Evolutionary conservation across 2,113 vertebrate genomes (phyloP).

Genomic region (Trochalopteron elliotii): DNA sequence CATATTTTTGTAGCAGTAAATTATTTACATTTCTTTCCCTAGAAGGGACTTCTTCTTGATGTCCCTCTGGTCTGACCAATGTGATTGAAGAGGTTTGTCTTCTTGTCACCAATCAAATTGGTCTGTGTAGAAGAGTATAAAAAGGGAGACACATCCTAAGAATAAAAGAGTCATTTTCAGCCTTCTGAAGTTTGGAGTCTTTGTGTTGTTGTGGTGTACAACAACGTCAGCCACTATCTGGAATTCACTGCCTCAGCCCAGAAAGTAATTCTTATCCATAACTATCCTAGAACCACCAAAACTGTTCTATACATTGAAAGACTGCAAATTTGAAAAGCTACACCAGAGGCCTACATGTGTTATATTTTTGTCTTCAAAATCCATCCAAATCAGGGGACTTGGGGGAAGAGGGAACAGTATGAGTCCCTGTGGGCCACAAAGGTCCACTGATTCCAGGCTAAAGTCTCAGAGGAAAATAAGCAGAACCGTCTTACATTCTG

Average conservation of each 20-base stretch:
- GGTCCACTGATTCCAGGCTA: neutral
- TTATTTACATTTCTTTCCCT: too few relatives aligned
- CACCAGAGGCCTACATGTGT: neutral
- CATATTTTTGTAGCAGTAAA: too few relatives aligned
- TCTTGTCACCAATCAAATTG: too few relatives aligned
- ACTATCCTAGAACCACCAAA: neutral
- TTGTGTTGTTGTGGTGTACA: too few relatives aligned
- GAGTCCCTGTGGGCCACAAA: neutral
- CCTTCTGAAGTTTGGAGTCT: too few relatives aligned
- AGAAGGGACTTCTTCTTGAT: too few relatives aligned
- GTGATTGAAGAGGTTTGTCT: too few relatives aligned
- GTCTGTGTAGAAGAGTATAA: too few relatives aligned
- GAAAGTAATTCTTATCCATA: neutral
- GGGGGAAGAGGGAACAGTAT: neutral
- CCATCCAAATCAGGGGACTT: neutral
- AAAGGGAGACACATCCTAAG: too few relatives aligned
- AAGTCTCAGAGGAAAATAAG: neutral
- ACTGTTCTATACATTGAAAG: neutral
- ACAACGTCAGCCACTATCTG: neutral
- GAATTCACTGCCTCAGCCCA: neutral
- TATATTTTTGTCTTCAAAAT: neutral
- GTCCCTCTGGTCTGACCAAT: too few relatives aligned
- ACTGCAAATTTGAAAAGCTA: neutral
- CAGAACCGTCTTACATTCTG: neutral
- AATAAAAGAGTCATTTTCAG: too few relatives aligned